Base-by-base conservation (phyloP, 2,797 vertebrate species). In the Anabas testudineus region DNA sequence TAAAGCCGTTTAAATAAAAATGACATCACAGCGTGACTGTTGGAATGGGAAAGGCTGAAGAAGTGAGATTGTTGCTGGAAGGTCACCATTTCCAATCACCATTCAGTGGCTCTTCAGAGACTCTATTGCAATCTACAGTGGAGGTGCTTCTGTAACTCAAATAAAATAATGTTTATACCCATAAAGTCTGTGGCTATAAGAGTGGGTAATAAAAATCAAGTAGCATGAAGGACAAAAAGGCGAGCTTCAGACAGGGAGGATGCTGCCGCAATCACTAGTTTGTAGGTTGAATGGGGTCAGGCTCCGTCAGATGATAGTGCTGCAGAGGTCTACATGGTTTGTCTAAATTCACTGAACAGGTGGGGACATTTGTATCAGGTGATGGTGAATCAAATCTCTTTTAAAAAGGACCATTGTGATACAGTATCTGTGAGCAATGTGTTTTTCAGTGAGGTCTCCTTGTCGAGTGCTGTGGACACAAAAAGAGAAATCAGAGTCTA, bases 81-180 rank as follows among this genome's bases (percentile, higher is more conserved):
- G 53, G 58, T 67, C 46, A 55, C 9, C 22, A 51, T 47, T 59
- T 53, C 13, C 22, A 58, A 41, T 55, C 16, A 52, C 43, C 28
- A 32, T 24, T 41, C 18, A 22, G 10, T 14, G 10, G 5, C 34
- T 78, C 64, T 46, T 2, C 10, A 57, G 49, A 60, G 52, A 32
- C 55, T 43, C 3, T 7, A 7, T 10, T 54, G 37, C 24, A 48
- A 21, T 53, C n/a, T 52, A 60, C 21, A 67, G 30, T 12, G 18
- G n/a, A 59, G 47, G 12, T 73, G 48, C 65, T 62, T 56, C 54
- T 71, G 47, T 61, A 46, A 58, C 67, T 72, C 36, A 46, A 71
- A 67, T 63, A 21, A 77, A 74, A 67, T 61, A 81, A 59, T 41
- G 21, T 46, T 54, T 60, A 37, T 28, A 36, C n/a, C 39, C 48